Percentiles rank a stretch among this genome's conserved stretches.
phyloP scores from a whole-genome alignment of 2,113 vertebrate species.

The Calyptomena viridis region DNA sequence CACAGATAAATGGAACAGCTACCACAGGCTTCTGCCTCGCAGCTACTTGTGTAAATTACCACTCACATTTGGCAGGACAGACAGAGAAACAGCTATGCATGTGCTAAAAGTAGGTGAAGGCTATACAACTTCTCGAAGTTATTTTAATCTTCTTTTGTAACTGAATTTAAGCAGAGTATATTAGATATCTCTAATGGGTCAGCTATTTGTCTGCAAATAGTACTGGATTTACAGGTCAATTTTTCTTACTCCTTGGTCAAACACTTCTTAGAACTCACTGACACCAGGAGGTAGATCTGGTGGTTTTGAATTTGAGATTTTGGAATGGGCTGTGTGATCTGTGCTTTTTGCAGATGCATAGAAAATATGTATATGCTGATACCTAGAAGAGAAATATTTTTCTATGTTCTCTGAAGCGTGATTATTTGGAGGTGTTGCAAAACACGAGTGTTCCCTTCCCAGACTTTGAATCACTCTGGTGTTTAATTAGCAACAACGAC shows the following conservation, averaged over 20 bases:
- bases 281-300: not conserved
- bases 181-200: not conserved
- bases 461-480: not conserved
- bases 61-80: not conserved
- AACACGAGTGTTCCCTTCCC: not conserved
- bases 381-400: not conserved
- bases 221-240: not conserved
- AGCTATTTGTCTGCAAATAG: not conserved
- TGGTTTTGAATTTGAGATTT: not conserved
- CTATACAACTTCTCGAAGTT: not conserved
- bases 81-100: not conserved
- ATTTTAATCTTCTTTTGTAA: not conserved
- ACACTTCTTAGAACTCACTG: not conserved
- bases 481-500: not conserved
- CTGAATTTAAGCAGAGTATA: not conserved
- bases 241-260: not conserved
- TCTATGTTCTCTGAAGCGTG: not conserved
- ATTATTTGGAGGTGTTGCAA: not conserved
- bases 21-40: not conserved
- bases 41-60: not conserved
- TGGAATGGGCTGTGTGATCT: not conserved
- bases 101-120: not conserved
- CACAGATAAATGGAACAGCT: not conserved
- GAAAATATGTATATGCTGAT: not conserved
- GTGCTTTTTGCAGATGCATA: not conserved